A percentile compares a stretch with the other conserved stretches of the same genome.
phyloP scores from a whole-genome alignment of 2,797 vertebrate species.

The Periophthalmus magnuspinnatus region DNA sequence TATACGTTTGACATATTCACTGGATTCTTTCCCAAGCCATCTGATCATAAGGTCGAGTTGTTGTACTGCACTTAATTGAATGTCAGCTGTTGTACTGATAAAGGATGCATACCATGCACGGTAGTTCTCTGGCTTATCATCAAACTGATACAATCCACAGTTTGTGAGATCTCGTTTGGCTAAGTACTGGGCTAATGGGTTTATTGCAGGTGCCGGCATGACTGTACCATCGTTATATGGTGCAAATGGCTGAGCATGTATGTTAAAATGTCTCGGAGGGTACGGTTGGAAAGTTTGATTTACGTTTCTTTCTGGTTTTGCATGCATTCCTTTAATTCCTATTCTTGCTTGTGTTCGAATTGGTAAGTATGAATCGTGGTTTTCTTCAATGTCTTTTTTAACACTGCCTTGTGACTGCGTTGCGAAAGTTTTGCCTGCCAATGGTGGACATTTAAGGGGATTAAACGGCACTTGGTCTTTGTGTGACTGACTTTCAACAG shows the following conservation, averaged over 20 bases:
- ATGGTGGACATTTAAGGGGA: not conserved
- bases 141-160: conserved; percentile 40
- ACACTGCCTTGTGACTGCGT: not conserved
- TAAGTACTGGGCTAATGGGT: conserved; percentile 40
- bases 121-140: conserved; percentile 41
- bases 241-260: too few species aligned
- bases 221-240: not conserved
- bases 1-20: conserved; percentile 23
- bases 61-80: conserved; percentile 24
- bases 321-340: not conserved
- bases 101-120: conserved; percentile 33
- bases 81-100: conserved; percentile 18
- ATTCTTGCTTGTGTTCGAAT: not conserved
- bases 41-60: conserved; percentile 34
- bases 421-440: not conserved
- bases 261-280: too few species aligned
- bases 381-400: not conserved
- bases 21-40: conserved; percentile 32
- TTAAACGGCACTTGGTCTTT: not conserved
- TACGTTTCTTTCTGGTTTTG: not conserved
- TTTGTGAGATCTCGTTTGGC: conserved; percentile 29
- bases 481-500: not conserved
- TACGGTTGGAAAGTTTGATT: not conserved
- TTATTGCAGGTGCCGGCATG: not conserved
- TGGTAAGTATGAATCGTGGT: not conserved